Percentiles rank a stretch among this genome's conserved stretches.
phyloP scores from a whole-genome alignment of 2,797 vertebrate species.

The Eospalax fontanierii region DNA sequence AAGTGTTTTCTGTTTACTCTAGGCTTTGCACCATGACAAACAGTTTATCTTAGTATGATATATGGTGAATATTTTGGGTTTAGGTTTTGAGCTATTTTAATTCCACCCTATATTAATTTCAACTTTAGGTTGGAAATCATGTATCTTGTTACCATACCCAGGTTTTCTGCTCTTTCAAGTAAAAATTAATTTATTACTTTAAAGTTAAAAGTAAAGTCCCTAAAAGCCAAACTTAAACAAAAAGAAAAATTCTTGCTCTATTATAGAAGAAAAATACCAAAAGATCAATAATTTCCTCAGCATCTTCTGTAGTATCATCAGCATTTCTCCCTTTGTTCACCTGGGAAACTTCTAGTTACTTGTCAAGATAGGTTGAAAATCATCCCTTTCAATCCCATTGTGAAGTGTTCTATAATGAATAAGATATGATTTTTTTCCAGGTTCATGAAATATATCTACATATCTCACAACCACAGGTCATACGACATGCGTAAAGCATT shows the following conservation, averaged over 20 bases:
- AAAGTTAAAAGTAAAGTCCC: background rate
- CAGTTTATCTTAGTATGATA: background rate
- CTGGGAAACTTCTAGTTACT: background rate
- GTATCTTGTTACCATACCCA: background rate
- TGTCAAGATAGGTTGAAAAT: background rate
- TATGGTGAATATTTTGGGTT: background rate
- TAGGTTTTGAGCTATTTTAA: background rate
- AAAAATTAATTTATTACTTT: background rate
- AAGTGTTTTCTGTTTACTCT: background rate
- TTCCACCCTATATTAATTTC: background rate
- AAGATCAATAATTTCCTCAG: background rate
- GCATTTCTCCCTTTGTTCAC: background rate
- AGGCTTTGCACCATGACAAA: background rate
- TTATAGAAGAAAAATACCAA: constrained; percentile 10
- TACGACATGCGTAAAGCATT: background rate
- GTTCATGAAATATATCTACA: background rate
- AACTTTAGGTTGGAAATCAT: background rate
- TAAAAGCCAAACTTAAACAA: background rate
- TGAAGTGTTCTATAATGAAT: background rate
- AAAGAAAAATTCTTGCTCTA: background rate
- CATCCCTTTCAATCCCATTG: background rate
- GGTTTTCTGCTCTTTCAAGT: background rate
- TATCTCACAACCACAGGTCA: background rate
- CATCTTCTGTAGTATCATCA: background rate
- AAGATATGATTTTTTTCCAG: background rate